A percentile compares a stretch with the other conserved stretches of the same genome.
These are phyloP conservation scores for Silurus meridionalis DNA, from an alignment of 2,113 vertebrate species.

Conservation along the genomic window DNA sequence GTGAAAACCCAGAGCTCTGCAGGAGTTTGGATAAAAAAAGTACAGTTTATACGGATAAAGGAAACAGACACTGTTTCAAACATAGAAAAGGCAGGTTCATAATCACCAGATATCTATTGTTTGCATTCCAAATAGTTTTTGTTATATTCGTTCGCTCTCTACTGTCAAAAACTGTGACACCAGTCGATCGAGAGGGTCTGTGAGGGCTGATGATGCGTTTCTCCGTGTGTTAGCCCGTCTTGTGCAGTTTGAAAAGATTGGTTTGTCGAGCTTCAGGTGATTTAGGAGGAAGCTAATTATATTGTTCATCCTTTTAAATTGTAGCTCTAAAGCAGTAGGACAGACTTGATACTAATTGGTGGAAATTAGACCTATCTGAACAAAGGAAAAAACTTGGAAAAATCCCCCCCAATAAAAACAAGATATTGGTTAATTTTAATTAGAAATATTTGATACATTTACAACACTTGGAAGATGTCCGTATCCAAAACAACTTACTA, in stretches of 20 bases:
- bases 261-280: neutral
- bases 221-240: neutral
- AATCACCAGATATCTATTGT: too few relatives aligned
- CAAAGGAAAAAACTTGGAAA: neutral
- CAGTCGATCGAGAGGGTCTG: neutral
- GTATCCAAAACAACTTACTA: too few relatives aligned
- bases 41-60: neutral
- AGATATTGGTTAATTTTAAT: too few relatives aligned
- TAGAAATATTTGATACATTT: too few relatives aligned
- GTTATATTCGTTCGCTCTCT: too few relatives aligned
- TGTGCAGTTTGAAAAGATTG: neutral
- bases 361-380: neutral
- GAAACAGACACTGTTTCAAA: slow-evolving; percentile 2
- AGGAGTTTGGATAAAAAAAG: neutral
- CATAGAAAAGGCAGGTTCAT: too few relatives aligned
- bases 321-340: neutral
- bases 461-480: too few relatives aligned
- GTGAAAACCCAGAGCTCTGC: neutral
- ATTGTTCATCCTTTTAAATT: neutral
- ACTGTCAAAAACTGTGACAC: neutral
- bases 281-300: neutral
- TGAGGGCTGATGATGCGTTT: neutral
- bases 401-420: neutral
- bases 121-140: too few relatives aligned
- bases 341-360: neutral